phyloP scores from a whole-genome alignment of 1,140 invertebrate species.

The Tetragnatha versicolor region DNA sequence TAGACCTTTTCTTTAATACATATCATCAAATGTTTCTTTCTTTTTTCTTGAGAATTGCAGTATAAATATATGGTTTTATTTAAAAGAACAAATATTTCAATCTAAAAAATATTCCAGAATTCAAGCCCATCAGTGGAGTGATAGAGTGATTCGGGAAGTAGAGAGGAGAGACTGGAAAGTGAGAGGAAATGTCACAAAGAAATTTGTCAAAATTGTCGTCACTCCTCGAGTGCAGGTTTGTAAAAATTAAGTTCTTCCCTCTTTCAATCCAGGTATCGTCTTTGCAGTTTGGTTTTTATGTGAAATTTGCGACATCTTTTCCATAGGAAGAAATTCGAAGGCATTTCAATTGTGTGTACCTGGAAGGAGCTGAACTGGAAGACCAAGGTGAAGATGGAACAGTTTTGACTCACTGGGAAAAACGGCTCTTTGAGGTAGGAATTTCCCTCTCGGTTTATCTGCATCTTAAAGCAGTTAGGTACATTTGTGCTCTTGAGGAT shows the following conservation, averaged over 20 bases:
- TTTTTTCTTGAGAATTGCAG: too few relatives aligned
- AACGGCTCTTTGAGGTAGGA: slow-evolving; percentile 90
- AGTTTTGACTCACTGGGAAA: slow-evolving; percentile 97
- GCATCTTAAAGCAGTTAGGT: too few relatives aligned
- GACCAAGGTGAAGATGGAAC: slow-evolving; percentile 98
- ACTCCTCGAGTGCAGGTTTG: slow-evolving; percentile 86
- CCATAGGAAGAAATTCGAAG: slow-evolving; percentile 68
- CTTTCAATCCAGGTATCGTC: too few relatives aligned
- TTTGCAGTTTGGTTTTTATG: neutral
- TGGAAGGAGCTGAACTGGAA: slow-evolving; percentile 97
- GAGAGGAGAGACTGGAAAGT: slow-evolving; percentile 84
- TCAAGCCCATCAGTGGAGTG: slow-evolving; percentile 93
- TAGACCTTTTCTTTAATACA: too few relatives aligned
- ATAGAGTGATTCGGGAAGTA: slow-evolving; percentile 83
- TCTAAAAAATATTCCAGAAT: too few relatives aligned
- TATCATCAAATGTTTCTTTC: too few relatives aligned
- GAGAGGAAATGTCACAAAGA: slow-evolving; percentile 75
- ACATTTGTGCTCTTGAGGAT: too few relatives aligned
- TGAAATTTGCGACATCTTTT: neutral
- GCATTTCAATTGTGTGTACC: slow-evolving; percentile 87
- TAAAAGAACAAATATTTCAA: too few relatives aligned
- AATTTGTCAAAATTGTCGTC: slow-evolving; percentile 87
- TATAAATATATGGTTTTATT: too few relatives aligned
- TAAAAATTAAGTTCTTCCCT: too few relatives aligned
- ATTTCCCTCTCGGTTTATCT: too few relatives aligned